These are phyloP conservation scores for Troglohyphantes excavatus DNA, from an alignment of 2,888 invertebrate species.

Conservation along the genomic window DNA sequence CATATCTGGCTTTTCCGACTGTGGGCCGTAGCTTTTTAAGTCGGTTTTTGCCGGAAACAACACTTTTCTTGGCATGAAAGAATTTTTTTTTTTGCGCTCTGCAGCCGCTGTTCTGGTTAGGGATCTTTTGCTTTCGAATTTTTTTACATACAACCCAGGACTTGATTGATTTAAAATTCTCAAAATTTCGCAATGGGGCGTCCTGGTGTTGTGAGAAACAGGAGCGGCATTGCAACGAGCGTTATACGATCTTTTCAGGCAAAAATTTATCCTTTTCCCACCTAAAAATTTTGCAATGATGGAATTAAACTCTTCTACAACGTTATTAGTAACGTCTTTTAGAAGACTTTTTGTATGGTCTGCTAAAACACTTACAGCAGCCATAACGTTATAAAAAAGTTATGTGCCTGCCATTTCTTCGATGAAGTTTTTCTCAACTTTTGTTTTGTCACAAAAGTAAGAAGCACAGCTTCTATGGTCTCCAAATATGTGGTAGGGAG, in stretches of 20 bases:
- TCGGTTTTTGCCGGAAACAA: background rate
- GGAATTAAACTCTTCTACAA: background rate
- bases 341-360: background rate
- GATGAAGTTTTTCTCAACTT: background rate
- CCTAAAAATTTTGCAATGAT: background rate
- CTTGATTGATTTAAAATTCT: background rate
- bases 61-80: background rate
- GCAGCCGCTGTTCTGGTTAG: background rate
- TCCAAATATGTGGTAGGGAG: background rate
- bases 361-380: background rate
- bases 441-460: background rate
- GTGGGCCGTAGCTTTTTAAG: background rate
- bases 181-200: background rate
- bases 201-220: background rate
- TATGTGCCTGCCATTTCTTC: background rate
- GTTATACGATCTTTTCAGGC: background rate
- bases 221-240: background rate
- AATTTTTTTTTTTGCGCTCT: background rate
- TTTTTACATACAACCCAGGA: background rate
- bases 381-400: background rate
- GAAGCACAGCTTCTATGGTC: background rate
- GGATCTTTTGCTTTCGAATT: background rate
- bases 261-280: slow-evolving; percentile 1
- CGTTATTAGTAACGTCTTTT: background rate
- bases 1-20: background rate